phyloP scores from a whole-genome alignment of 2,888 invertebrate genomes.

The Epistrophe eligans region DNA sequence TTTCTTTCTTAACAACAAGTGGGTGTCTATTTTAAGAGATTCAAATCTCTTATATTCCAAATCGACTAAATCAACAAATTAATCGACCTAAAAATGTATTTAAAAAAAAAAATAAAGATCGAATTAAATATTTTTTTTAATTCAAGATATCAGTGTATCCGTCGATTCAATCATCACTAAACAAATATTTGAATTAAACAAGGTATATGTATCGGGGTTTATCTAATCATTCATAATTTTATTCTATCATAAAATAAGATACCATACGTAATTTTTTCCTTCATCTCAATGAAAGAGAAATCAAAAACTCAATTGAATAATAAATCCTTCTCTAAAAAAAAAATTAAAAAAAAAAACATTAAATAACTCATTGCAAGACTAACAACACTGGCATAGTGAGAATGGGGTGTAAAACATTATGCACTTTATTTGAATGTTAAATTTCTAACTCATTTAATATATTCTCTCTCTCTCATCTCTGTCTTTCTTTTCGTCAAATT shows the following conservation, averaged over 20 bases:
- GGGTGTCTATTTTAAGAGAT: too few relatives aligned
- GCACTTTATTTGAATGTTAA: constrained; percentile 19
- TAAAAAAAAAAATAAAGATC: too few relatives aligned
- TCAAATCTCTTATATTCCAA: too few relatives aligned
- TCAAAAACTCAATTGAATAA: neutral
- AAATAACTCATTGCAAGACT: constrained; percentile 1
- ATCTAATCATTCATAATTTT: constrained; percentile 32
- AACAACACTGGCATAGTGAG: neutral
- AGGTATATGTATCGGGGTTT: neutral
- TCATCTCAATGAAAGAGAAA: constrained; percentile 28
- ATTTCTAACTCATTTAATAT: constrained; percentile 22
- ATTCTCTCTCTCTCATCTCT: neutral
- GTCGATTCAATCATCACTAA: too few relatives aligned
- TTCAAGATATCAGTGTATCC: too few relatives aligned
- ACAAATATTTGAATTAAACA: too few relatives aligned
- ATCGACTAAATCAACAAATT: too few relatives aligned
- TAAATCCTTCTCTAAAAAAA: neutral
- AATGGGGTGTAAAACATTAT: neutral
- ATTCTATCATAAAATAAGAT: neutral
- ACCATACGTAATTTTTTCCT: neutral
- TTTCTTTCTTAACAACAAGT: too few relatives aligned
- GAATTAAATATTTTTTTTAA: too few relatives aligned
- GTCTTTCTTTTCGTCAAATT: neutral
- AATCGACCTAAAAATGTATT: too few relatives aligned
- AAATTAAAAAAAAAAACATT: neutral